Percentiles rank a stretch among this genome's conserved stretches.
Conservation (phyloP, 2,113 vertebrate genomes). For the Lynx canadensis region DNA sequence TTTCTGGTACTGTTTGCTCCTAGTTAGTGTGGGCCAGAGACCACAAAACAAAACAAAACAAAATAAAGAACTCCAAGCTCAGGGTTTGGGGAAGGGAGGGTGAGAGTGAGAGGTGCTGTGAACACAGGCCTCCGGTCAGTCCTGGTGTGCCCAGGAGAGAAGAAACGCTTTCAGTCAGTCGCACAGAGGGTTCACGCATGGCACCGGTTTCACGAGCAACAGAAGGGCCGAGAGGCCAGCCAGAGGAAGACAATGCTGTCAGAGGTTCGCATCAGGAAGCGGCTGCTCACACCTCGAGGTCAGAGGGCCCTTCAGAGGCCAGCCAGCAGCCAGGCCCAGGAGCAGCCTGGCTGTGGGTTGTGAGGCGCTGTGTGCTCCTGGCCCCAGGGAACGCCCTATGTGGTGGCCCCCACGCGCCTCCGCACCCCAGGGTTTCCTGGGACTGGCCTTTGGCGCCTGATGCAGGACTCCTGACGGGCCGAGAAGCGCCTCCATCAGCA, state of each 20-base stretch:
- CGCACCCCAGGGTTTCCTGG: not conserved
- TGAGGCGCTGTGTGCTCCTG: not conserved
- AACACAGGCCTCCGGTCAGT: not conserved
- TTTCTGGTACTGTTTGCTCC: not conserved
- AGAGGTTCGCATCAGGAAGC: not conserved
- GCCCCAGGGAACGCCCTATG: no score
- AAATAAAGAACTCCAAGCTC: not conserved
- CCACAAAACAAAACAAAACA: not conserved
- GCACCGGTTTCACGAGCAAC: not conserved
- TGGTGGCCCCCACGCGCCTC: no score
- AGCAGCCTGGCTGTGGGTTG: no score
- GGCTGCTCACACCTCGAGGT: not conserved
- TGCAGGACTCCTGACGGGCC: not conserved
- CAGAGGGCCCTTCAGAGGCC: not conserved
- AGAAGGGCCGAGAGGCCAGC: not conserved
- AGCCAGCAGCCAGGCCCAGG: no score
- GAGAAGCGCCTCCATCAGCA: not conserved
- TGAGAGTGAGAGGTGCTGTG: accelerated
- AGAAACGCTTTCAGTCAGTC: not conserved
- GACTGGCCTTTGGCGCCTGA: not conserved
- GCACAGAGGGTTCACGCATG: not conserved
- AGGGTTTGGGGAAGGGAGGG: not conserved
- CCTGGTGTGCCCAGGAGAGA: not conserved
- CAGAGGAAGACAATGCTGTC: not conserved
- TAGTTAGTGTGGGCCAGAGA: not conserved